phyloP scores from a whole-genome alignment of 2,888 invertebrate genomes.

The Lasioglossum villosulum region DNA sequence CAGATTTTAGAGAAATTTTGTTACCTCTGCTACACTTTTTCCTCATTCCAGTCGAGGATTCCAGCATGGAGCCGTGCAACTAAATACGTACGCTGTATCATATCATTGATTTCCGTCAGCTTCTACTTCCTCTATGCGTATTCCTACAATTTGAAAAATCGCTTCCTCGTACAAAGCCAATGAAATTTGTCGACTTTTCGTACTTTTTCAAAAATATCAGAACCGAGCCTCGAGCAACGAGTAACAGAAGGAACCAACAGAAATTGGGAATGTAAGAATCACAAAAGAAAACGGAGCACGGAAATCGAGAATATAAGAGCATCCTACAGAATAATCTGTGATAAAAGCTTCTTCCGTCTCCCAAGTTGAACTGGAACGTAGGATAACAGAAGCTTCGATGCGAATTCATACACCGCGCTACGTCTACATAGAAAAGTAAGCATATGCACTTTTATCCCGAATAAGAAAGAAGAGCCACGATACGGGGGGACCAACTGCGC shows the following conservation, averaged over 20 bases:
- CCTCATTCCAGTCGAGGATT: neutral
- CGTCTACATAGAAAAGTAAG: neutral
- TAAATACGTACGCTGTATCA: neutral
- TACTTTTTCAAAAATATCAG: neutral
- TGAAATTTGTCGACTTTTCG: too few relatives aligned
- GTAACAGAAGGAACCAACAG: neutral
- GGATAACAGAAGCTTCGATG: conserved; percentile 35
- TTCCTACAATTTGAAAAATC: too few relatives aligned
- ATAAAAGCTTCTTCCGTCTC: conserved; percentile 40
- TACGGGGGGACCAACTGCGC: neutral
- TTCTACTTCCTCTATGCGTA: too few relatives aligned
- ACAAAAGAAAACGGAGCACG: neutral
- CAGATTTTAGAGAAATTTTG: neutral
- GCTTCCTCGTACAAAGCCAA: too few relatives aligned
- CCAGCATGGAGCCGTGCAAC: neutral
- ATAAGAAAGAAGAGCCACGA: conserved; percentile 10
- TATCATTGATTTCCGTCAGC: neutral
- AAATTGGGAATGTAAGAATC: neutral
- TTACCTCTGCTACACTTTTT: neutral
- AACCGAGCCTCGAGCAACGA: neutral
- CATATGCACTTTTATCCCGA: conserved; percentile 25
- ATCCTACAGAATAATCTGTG: conserved; percentile 34
- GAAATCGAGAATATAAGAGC: conserved; percentile 44
- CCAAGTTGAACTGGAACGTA: conserved; percentile 33
- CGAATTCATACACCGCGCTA: conserved; percentile 18